Conservation (phyloP, 2,888 invertebrate genomes). For the Dryococelus australis region DNA sequence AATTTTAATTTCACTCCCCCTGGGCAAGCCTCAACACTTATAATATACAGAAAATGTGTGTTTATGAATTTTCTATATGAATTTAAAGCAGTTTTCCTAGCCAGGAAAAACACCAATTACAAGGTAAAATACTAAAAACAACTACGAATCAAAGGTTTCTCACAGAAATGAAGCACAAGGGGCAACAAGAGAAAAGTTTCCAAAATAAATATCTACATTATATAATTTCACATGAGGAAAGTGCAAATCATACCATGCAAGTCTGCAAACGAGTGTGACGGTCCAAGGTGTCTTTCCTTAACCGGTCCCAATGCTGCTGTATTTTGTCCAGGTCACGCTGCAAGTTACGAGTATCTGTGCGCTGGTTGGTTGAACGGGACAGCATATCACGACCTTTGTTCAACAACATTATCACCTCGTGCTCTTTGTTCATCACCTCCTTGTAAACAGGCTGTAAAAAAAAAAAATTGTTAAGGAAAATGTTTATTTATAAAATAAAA, state of each 20-base stretch:
- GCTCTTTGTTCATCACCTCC: conserved; percentile 87
- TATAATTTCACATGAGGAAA: too few species aligned
- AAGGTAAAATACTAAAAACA: too few species aligned
- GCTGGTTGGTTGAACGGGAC: conserved; percentile 57
- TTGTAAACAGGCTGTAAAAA: conserved; percentile 75
- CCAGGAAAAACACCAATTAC: too few species aligned
- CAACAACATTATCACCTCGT: conserved; percentile 91
- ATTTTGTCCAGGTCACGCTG: conserved; percentile 87
- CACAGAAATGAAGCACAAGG: too few species aligned
- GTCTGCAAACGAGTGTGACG: conserved; percentile 86
- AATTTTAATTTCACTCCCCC: too few species aligned
- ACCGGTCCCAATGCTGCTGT: conserved; percentile 89
- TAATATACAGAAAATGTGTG: too few species aligned
- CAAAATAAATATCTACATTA: neutral
- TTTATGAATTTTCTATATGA: too few species aligned
- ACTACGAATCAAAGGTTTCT: too few species aligned
- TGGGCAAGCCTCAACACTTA: too few species aligned
- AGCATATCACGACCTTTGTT: conserved; percentile 86
- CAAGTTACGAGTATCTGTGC: conserved; percentile 67
- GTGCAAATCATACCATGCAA: conserved; percentile 65
- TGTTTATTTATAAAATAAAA: neutral
- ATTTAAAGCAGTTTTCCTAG: too few species aligned
- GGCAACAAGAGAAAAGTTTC: too few species aligned
- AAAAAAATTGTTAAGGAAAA: neutral
- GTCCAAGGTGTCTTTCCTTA: conserved; percentile 87